These are phyloP conservation scores for Aphaenogaster rudis DNA, from an alignment of 1,140 invertebrate genomes.

Conservation along the genomic window DNA sequence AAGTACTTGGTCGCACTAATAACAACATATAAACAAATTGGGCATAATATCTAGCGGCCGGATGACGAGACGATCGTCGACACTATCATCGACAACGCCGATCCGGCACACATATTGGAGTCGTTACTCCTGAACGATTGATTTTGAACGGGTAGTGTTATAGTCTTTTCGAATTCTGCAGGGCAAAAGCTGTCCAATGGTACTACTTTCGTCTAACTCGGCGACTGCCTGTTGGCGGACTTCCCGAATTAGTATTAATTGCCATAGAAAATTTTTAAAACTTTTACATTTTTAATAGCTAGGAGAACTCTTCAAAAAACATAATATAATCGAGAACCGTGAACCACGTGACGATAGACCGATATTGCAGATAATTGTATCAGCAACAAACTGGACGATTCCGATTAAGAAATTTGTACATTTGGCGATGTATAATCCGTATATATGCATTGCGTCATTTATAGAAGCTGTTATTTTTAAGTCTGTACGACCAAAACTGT, in stretches of 20 bases:
- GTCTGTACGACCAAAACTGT: constrained; percentile 73
- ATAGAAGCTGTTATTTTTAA: constrained; percentile 83
- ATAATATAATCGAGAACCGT: constrained; percentile 77
- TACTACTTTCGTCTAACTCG: no score
- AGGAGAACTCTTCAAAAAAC: constrained; percentile 72
- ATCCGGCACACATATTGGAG: no score
- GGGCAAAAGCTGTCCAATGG: no score
- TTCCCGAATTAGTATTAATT: constrained; percentile 15
- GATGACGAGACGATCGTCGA: no score
- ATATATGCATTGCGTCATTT: constrained; percentile 84
- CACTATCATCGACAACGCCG: no score
- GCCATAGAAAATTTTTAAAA: neutral
- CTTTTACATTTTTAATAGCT: constrained; percentile 68
- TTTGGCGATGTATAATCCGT: constrained; percentile 76
- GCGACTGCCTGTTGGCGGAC: no score
- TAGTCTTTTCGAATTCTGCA: no score
- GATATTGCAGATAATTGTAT: constrained; percentile 81
- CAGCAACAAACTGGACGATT: constrained; percentile 79
- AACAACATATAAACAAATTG: no score
- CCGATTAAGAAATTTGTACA: constrained; percentile 75
- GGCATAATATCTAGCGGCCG: no score
- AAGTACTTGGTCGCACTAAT: no score
- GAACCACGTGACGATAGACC: constrained; percentile 62
- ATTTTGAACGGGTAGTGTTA: no score
- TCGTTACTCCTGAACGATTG: no score